These are phyloP conservation scores for Penaeus indicus DNA, from an alignment of 1,140 invertebrate genomes.

Conservation along the genomic window DNA sequence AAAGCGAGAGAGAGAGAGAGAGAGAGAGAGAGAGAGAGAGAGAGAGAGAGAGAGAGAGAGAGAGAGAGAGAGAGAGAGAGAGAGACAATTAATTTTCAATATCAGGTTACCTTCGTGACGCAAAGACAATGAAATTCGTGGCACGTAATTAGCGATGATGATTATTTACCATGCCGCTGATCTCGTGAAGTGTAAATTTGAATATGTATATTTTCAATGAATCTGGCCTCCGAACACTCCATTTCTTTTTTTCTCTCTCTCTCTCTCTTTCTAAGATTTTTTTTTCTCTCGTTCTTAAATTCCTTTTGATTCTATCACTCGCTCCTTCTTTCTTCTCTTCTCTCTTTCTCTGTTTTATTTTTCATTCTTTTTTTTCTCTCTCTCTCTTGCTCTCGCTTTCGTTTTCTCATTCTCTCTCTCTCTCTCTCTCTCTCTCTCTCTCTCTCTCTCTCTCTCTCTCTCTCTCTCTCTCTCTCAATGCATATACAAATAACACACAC, in stretches of 20 bases:
- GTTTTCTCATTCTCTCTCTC: background rate
- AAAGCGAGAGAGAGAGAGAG: constrained; percentile 32
- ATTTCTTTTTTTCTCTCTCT: background rate
- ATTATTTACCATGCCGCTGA: no score
- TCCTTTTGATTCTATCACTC: background rate
- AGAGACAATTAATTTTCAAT: background rate
- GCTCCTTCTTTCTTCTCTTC: background rate
- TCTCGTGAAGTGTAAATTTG: no score
- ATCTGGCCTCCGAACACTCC: no score
- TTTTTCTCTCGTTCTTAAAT: background rate
- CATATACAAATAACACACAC: no score
- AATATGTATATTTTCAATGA: no score
- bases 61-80: background rate
- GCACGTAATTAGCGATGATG: no score
- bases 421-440: background rate
- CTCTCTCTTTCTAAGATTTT: background rate
- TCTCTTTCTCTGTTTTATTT: background rate
- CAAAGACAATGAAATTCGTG: no score
- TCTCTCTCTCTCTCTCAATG: no score
- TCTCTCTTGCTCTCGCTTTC: background rate
- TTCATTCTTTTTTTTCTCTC: background rate
- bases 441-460: background rate
- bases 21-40: constrained; percentile 4
- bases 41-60: background rate
- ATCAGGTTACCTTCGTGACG: no score